phyloP scores from a whole-genome alignment of 2,113 vertebrate genomes.

The Callospermophilus lateralis region DNA sequence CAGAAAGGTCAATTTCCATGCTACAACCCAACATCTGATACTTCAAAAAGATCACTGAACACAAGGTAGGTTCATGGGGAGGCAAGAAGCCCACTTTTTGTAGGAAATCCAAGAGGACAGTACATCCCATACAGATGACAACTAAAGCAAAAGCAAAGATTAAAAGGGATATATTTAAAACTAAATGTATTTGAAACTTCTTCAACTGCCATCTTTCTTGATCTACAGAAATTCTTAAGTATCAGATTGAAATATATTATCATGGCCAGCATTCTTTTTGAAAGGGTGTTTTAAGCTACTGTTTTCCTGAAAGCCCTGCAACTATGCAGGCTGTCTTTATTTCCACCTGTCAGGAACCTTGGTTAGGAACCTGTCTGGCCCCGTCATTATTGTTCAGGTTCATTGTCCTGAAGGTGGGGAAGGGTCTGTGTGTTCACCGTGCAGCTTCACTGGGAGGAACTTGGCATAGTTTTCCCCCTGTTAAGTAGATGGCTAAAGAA shows the following conservation, averaged over 20 bases:
- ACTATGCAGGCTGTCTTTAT: not conserved
- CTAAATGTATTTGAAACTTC: not conserved
- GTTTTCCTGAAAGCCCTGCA: not conserved
- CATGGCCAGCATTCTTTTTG: not conserved
- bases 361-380: not conserved
- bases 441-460: not conserved
- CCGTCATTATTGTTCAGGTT: not conserved
- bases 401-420: not conserved
- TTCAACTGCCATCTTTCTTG: not conserved
- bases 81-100: not conserved
- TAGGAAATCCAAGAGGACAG: not conserved
- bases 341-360: not conserved
- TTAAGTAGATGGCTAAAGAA: not conserved
- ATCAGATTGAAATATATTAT: not conserved
- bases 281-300: conserved; percentile 15
- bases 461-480: conserved; percentile 37
- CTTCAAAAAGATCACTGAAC: not conserved
- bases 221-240: not conserved
- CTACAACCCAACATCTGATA: not conserved
- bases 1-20: not conserved
- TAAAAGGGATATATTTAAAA: not conserved
- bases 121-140: not conserved
- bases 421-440: not conserved
- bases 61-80: not conserved
- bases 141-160: not conserved